Base-by-base conservation (phyloP, 2,888 invertebrate species). In the Digitonthophagus gazella region DNA sequence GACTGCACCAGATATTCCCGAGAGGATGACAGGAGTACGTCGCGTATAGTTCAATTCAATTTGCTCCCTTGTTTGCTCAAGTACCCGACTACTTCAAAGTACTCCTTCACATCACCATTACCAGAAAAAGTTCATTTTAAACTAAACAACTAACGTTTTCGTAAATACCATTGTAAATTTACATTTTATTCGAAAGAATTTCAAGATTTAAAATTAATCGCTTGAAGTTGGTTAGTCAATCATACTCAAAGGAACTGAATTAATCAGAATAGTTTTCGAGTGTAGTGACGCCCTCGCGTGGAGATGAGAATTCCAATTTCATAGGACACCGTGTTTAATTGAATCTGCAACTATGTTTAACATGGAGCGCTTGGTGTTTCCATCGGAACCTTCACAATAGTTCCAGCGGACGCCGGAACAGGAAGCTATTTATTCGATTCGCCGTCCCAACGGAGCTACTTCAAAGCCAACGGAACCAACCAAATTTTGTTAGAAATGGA, bases 281-380 rank as follows among this genome's bases (percentile, higher is more conserved):
- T 44, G 28, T 44, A 44, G 28, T 11, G 28, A 6, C 28, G 28
- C 3, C 11, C 28, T 6, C 28, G 28, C 28, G 28, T 61, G 20
- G 61, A 61, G 61, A 61, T 61, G 61, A 61, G 61, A 61, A 61
- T 61, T 61, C 61, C 61, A 61, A 20, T 61, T 61, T 61, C 61
- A 61, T 61, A 61, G 19, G 18, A n/a, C 61, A 19, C 18, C 61
- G 18, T 44, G 61, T 61, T 19, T 61, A 61, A 61, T 61, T 61
- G 61, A 61, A 61, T 61, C 61, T 61, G 61, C 61, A 61, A 61
- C 61, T 61, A 61, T 61, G 61, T 61, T 61, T 61, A 61, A 61
- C 61, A 61, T 61, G 61, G 28, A 44, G 11, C 28, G 6, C n/a
- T n/a, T n/a, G n/a, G n/a, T n/a, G n/a, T 44, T 44, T 44, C 28